Percentiles rank a stretch among this genome's conserved stretches.
Evolutionary conservation across 1,140 invertebrate genomes (phyloP).

Genomic region (Cardiocondyla obscurior): DNA sequence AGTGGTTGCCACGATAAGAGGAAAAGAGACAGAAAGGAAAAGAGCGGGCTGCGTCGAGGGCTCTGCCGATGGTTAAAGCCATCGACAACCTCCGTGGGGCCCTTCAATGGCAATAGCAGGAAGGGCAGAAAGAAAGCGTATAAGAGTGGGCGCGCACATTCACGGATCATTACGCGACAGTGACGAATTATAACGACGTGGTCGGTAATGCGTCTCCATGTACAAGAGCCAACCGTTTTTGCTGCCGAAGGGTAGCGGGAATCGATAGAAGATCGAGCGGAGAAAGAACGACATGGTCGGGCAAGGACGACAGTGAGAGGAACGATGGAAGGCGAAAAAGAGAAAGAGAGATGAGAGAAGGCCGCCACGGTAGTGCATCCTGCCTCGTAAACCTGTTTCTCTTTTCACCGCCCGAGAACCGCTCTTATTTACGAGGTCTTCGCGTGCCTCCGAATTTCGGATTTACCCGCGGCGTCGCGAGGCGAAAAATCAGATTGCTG

Average conservation of each 20-base stretch:
- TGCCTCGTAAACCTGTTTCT: conserved; percentile 72
- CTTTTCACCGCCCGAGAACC: conserved; percentile 69
- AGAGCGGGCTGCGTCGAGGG: background rate
- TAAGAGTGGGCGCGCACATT: conserved; percentile 62
- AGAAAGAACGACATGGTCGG: background rate
- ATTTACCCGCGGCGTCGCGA: conserved; percentile 66
- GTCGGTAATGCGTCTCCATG: conserved; percentile 73
- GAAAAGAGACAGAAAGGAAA: background rate
- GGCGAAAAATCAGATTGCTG: conserved; percentile 47
- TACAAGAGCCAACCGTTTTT: conserved; percentile 63
- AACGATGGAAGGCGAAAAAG: conserved; percentile 10
- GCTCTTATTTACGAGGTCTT: conserved; percentile 71
- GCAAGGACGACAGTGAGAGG: conserved; percentile 2
- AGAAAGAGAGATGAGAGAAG: conserved; percentile 25
- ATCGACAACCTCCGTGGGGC: conserved; percentile 38
- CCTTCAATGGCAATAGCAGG: conserved; percentile 49
- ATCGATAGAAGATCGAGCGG: conserved; percentile 69
- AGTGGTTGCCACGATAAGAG: background rate
- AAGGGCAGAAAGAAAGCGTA: conserved; percentile 32
- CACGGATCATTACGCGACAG: conserved; percentile 76
- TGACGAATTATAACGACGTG: conserved; percentile 76
- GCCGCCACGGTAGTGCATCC: conserved; percentile 61
- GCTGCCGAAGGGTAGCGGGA: conserved; percentile 53
- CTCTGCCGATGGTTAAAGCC: conserved; percentile 24
- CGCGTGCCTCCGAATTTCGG: conserved; percentile 71